These are phyloP conservation scores for Clistopyga incitator DNA, from an alignment of 2,888 invertebrate genomes.

Conservation along the genomic window DNA sequence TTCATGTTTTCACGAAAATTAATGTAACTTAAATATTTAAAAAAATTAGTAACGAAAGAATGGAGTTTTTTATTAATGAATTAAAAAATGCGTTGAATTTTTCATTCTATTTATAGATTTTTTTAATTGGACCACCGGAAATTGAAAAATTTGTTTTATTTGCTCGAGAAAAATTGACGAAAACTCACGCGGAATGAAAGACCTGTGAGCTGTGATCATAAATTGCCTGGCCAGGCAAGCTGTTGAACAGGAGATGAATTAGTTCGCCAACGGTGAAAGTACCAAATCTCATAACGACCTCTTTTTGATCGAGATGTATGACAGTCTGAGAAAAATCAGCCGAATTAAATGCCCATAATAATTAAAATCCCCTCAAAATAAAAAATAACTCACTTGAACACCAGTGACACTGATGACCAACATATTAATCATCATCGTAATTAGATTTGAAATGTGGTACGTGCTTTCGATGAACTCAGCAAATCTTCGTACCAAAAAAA, in stretches of 20 bases:
- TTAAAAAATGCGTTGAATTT: too few relatives aligned
- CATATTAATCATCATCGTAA: conserved; percentile 56
- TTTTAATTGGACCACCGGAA: too few relatives aligned
- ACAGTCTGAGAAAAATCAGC: conserved; percentile 40
- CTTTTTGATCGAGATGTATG: conserved; percentile 49
- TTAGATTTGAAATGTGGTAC: conserved; percentile 56
- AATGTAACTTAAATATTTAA: too few relatives aligned
- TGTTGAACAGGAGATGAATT: conserved; percentile 51
- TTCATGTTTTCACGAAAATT: too few relatives aligned
- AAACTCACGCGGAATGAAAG: conserved; percentile 53
- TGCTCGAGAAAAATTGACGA: neutral
- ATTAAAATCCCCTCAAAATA: neutral
- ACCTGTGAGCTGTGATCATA: conserved; percentile 49
- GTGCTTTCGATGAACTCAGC: conserved; percentile 58
- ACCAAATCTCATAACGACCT: conserved; percentile 48
- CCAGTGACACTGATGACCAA: conserved; percentile 58
- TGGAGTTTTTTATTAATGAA: too few relatives aligned
- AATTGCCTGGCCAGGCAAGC: conserved; percentile 56
- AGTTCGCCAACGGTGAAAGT: conserved; percentile 53
- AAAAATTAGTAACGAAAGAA: too few relatives aligned
- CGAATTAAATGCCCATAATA: neutral
- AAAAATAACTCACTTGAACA: conserved; percentile 48
- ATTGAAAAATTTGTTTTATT: too few relatives aligned
- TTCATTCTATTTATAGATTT: too few relatives aligned
- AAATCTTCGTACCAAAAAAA: conserved; percentile 38